Base-by-base conservation (phyloP, 2,797 vertebrate species). In the Hylomyscus alleni region DNA sequence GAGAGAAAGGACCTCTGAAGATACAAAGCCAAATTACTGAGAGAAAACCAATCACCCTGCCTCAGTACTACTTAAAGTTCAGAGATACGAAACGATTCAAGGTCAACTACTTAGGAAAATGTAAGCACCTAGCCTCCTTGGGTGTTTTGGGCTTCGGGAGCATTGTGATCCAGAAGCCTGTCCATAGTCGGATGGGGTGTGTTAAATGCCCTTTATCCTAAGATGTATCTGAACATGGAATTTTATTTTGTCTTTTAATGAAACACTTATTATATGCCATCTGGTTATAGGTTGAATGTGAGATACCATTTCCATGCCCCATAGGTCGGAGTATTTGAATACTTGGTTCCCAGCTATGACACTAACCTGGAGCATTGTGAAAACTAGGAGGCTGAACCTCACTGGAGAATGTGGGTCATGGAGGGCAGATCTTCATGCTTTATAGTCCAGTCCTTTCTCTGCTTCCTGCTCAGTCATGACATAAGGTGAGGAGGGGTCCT, bases 191-290 rank as follows among this genome's bases (percentile, higher is more conserved):
- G 69, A 87, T 24, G 14, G 15, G 37, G 44, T 31, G 8, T 75
- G 15, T 40, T 65, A 50, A 54, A 69, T 24, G 26, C 10, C 60
- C 50, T 40, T 29, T 72, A 60, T 72, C 91, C 54, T 73, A 72
- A 78, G 95, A 67, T 17, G 11, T 83, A 87, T 29, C 6, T 77
- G 40, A 73, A 73, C 4, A 67, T 17, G 52, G 29, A 88, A 31
- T 47, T 93, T 86, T 60, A 56, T 73, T 73, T 91, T n/a, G 13
- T 60, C 34, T 78, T 91, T 93, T 73, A 54, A 91, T 34, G n/a
- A 93, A 72, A 94, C 84, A 82, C 31, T 31, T 69, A 24, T 47
- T 14, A 22, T 72, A 72, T 37, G 60, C 60, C 13, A 37, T 34
- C 54, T 89, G 17, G 17, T 58, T 14, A 29, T 20, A 24, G 31